These are phyloP conservation scores for Sarcophaga variegata DNA, from an alignment of 2,888 invertebrate genomes.

Conservation along the genomic window DNA sequence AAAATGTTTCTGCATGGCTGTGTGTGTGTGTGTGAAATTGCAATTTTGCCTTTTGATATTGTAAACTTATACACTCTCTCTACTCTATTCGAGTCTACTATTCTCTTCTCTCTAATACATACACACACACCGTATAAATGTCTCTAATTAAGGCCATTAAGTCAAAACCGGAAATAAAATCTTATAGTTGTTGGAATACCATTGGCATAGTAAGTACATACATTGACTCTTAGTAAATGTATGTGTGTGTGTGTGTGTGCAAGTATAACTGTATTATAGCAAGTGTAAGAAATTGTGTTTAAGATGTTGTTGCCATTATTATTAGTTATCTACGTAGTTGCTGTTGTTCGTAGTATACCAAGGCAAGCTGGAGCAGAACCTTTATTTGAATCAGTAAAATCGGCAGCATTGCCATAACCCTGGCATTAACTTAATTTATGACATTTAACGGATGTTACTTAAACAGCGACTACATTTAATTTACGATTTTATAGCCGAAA, in stretches of 20 bases:
- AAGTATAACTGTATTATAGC: background rate
- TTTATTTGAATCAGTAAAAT: background rate
- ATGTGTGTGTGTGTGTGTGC: background rate
- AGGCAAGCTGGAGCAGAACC: background rate
- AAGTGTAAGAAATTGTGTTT: conserved; percentile 33
- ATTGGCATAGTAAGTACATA: conserved; percentile 57
- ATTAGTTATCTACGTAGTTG: conserved; percentile 41
- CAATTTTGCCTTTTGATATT: conserved; percentile 47
- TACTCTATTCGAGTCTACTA: background rate
- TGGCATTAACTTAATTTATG: conserved; percentile 67
- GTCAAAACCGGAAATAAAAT: conserved; percentile 69
- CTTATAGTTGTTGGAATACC: conserved; percentile 60
- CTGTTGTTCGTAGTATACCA: background rate
- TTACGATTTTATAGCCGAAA: conserved; percentile 34
- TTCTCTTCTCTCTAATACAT: background rate
- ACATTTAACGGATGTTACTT: conserved; percentile 67
- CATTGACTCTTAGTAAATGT: background rate
- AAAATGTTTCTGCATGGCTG: background rate
- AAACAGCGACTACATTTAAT: conserved; percentile 64
- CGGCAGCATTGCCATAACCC: conserved; percentile 5
- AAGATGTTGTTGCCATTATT: conserved; percentile 46
- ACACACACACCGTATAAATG: conserved; percentile 53
- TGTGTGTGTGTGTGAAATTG: conserved; percentile 18
- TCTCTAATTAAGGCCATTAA: conserved; percentile 70
- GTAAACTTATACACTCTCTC: conserved; percentile 13